A percentile compares a stretch with the other conserved stretches of the same genome.
These are phyloP conservation scores for Lucifuga dentata DNA, from an alignment of 2,113 vertebrate species.

Conservation along the genomic window DNA sequence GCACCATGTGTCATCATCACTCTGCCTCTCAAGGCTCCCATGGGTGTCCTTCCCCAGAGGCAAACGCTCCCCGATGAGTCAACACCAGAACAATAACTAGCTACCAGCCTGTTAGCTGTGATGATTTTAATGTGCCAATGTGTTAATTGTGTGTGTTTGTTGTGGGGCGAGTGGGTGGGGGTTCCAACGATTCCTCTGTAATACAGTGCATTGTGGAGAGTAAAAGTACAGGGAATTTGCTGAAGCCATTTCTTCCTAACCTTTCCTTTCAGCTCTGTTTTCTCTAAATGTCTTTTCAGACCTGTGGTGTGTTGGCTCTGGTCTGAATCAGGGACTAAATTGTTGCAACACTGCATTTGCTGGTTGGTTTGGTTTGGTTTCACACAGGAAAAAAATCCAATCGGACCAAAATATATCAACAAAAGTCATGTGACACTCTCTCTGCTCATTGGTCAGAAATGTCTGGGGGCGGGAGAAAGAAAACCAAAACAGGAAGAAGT, in stretches of 20 bases:
- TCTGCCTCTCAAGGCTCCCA: conserved; percentile 52
- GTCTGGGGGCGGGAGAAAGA: too few relatives aligned
- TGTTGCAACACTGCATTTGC: too few relatives aligned
- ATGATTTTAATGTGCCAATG: conserved; percentile 1
- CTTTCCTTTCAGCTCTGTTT: conserved; percentile 41
- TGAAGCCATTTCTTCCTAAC: conserved; percentile 19
- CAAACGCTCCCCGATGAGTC: conserved; percentile 69
- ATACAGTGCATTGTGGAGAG: conserved; percentile 46
- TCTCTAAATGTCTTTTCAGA: conserved; percentile 55
- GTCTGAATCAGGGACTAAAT: too few relatives aligned
- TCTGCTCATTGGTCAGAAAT: too few relatives aligned
- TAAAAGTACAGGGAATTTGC: conserved; percentile 26
- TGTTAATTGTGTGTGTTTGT: conserved; percentile 21
- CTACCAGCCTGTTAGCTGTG: conserved; percentile 5
- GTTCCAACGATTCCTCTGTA: conserved; percentile 5
- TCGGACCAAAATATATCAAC: too few relatives aligned
- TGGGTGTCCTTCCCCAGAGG: conserved; percentile 63
- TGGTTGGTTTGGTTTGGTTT: too few relatives aligned
- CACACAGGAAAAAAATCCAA: too few relatives aligned
- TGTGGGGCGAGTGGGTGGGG: background rate
- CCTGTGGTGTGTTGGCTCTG: too few relatives aligned
- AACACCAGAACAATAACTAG: conserved; percentile 49
- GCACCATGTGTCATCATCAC: conserved; percentile 58
- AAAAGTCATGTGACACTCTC: too few relatives aligned
- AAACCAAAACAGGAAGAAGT: too few relatives aligned